Base-by-base conservation (phyloP, 2,113 vertebrate species). In the Conger conger region DNA sequence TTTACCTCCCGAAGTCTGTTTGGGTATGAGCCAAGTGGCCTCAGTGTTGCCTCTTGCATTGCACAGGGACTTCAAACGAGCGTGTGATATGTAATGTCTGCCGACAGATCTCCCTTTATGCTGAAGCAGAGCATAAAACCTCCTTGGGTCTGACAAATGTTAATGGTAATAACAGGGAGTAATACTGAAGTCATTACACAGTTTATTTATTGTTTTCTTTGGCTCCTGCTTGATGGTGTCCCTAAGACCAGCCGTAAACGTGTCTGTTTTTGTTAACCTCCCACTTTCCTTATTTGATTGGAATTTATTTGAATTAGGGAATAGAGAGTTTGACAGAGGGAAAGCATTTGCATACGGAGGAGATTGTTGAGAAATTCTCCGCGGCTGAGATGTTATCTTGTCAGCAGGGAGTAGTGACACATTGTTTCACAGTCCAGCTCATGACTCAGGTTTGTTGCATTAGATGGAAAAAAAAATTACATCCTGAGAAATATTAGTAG, bases 191-290 rank as follows among this genome's bases (percentile, higher is more conserved):
- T 87, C 88, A 86, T 89, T 87, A 85, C 50, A 38, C 11, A 85
- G 20, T 84, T 27, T 86, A 89, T 83, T 40, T 20, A 78, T 76
- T 92, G 91, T 92, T 94, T 93, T 93, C 87, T 86, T 95, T 94
- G 93, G 93, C 92, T 82, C 60, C 13, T 37, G 16, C 36, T 30
- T 63, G 20, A 63, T 63, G 57, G 57, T 17, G 45, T 76, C 50
- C 42, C 77, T 42, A 38, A 79, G 73, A 38, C 40, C 20, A 8
- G 81, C 79, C 81, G 45, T 84, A 79, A 84, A 45, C 78, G 42
- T 53, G 77, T 87, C 83, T 79, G 23, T 86, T 30, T 91, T 85
- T 88, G 83, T 88, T 83, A 83, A 90, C 86, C 82, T 85, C 88
- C 77, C 23, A 57, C 57, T 63, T 63, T 85, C 87, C 86, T 87